Evolutionary conservation across 1,140 invertebrate genomes (phyloP).

Genomic region (Diachasmimorpha longicaudata): DNA sequence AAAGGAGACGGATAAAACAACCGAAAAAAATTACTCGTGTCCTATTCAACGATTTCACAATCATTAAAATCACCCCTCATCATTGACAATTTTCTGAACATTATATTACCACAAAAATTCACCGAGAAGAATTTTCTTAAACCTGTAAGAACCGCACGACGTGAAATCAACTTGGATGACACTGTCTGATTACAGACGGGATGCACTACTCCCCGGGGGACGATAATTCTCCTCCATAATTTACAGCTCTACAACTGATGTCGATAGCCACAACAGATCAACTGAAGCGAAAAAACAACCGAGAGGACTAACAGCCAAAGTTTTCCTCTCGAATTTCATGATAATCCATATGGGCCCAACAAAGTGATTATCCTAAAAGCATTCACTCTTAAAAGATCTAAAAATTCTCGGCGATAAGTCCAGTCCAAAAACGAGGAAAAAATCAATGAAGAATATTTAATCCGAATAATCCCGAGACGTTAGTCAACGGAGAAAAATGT

Average conservation of each 20-base stretch:
- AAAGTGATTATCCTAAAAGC: background rate
- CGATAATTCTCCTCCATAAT: constrained; percentile 17
- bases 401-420: background rate
- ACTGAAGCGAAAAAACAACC: background rate
- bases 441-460: background rate
- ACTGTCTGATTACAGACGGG: constrained; percentile 10
- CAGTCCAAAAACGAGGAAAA: background rate
- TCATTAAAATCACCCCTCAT: too few species aligned
- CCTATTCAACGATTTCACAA: too few species aligned
- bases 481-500: too few species aligned
- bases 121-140: background rate
- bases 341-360: background rate
- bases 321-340: background rate
- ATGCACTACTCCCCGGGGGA: background rate
- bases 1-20: too few species aligned
- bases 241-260: constrained; percentile 4
- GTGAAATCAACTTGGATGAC: constrained; percentile 1
- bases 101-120: background rate
- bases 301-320: background rate
- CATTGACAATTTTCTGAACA: background rate
- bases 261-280: background rate
- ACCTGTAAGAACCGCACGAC: background rate
- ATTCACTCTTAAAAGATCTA: background rate
- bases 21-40: too few species aligned
- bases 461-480: background rate